phyloP scores from a whole-genome alignment of 2,797 vertebrate genomes.

The Neopelma chrysocephalum region DNA sequence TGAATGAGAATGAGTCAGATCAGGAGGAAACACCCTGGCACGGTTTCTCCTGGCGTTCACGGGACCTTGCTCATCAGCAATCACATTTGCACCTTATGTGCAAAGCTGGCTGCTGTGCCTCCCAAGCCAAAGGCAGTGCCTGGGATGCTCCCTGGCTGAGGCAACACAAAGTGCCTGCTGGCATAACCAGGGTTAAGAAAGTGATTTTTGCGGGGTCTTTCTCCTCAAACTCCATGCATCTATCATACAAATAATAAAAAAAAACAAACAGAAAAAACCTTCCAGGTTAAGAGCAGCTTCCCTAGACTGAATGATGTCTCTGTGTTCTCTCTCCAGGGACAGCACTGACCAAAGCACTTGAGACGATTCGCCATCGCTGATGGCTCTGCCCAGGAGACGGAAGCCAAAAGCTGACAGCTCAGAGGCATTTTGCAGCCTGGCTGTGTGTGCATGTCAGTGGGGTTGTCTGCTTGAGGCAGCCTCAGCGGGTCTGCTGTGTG shows the following conservation, averaged over 20 bases:
- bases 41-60: neutral
- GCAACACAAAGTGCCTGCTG: accelerated
- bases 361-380: accelerated
- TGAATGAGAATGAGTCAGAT: conserved; percentile 46
- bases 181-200: neutral
- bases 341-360: neutral
- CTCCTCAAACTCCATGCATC: neutral
- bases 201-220: neutral
- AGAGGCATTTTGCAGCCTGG: neutral
- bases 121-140: accelerated
- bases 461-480: neutral
- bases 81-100: neutral
- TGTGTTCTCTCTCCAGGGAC: neutral
- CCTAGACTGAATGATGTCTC: neutral
- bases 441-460: accelerated
- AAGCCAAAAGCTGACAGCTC: conserved; percentile 7
- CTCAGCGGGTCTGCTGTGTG: neutral
- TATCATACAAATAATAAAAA: neutral
- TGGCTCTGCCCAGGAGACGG: neutral
- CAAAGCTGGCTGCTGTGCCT: neutral
- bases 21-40: conserved; percentile 35
- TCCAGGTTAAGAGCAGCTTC: neutral
- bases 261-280: neutral
- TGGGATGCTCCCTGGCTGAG: neutral
- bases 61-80: conserved; percentile 6